These are phyloP conservation scores for Lasiurus borealis DNA, from an alignment of 2,113 vertebrate species.

Conservation along the genomic window DNA sequence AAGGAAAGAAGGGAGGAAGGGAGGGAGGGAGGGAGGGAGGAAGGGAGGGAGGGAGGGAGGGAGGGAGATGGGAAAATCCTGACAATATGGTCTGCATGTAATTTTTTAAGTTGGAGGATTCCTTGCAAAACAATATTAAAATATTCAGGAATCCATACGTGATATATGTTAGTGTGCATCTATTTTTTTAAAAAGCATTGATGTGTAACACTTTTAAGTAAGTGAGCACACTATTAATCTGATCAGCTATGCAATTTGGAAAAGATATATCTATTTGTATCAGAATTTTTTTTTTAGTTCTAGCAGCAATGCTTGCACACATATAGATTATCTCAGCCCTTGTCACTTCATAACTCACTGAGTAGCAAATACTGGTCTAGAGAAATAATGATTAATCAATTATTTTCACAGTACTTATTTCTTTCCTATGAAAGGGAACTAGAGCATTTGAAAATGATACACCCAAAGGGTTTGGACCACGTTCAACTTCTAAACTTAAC, in stretches of 20 bases:
- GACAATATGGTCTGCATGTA: not conserved
- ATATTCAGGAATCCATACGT: not conserved
- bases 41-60: not conserved
- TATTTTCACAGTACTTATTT: not conserved
- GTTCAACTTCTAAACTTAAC: not conserved
- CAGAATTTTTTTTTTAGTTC: conserved; percentile 9
- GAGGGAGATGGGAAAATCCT: not conserved
- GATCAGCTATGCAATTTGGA: conserved; percentile 42
- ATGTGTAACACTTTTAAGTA: not conserved
- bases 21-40: too few species aligned
- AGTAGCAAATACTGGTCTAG: not conserved
- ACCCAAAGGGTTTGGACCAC: not conserved
- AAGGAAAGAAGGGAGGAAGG: too few species aligned
- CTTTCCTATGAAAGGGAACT: not conserved
- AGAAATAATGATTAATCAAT: conserved; percentile 1
- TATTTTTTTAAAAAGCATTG: not conserved
- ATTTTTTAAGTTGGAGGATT: not conserved
- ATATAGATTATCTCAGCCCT: not conserved
- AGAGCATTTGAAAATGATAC: not conserved
- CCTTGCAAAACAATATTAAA: conserved; percentile 35
- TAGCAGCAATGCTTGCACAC: conserved; percentile 5
- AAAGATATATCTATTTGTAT: conserved; percentile 38
- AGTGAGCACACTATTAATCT: conserved; percentile 41
- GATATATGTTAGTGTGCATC: not conserved
- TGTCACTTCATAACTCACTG: not conserved